Evolutionary conservation across 1,140 invertebrate genomes (phyloP).

Genomic region (Eciton burchellii): DNA sequence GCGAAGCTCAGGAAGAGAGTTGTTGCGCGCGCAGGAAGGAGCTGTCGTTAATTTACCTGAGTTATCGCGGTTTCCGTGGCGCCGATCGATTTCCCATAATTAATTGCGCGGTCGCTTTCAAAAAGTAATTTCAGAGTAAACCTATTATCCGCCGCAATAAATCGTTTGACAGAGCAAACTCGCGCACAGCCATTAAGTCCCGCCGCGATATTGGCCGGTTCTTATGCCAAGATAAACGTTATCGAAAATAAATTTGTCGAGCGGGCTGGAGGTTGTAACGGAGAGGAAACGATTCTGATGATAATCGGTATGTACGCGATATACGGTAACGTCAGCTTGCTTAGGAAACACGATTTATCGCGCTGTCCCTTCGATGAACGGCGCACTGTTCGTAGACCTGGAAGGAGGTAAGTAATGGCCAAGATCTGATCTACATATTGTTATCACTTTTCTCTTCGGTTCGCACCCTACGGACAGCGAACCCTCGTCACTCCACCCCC

Average conservation of each 20-base stretch:
- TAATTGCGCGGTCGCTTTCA: slow-evolving; percentile 47
- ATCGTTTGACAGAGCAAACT: slow-evolving; percentile 52
- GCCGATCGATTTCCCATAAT: slow-evolving; percentile 48
- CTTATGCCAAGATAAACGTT: neutral
- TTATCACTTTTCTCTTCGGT: slow-evolving; percentile 46
- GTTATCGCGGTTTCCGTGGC: slow-evolving; percentile 37
- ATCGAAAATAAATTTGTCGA: slow-evolving; percentile 36
- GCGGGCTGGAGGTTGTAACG: neutral
- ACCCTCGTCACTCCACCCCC: slow-evolving; percentile 29
- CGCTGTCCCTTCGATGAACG: slow-evolving; percentile 42
- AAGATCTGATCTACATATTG: slow-evolving; percentile 44
- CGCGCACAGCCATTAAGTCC: slow-evolving; percentile 19
- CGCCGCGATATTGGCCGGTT: slow-evolving; percentile 13
- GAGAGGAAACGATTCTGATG: too few species aligned
- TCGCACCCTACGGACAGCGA: slow-evolving; percentile 25
- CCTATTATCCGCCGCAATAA: slow-evolving; percentile 27
- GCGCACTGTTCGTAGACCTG: slow-evolving; percentile 10
- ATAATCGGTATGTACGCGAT: neutral
- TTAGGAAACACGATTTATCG: slow-evolving; percentile 32
- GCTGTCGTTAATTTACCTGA: slow-evolving; percentile 48
- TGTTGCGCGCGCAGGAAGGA: slow-evolving; percentile 38
- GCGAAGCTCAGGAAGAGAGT: slow-evolving; percentile 22
- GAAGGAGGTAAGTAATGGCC: slow-evolving; percentile 13
- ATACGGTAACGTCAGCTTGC: neutral
- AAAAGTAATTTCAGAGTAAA: slow-evolving; percentile 52